A percentile compares a stretch with the other conserved stretches of the same genome.
These are phyloP conservation scores for Eclectus roratus DNA, from an alignment of 2,113 vertebrate species.

Conservation along the genomic window DNA sequence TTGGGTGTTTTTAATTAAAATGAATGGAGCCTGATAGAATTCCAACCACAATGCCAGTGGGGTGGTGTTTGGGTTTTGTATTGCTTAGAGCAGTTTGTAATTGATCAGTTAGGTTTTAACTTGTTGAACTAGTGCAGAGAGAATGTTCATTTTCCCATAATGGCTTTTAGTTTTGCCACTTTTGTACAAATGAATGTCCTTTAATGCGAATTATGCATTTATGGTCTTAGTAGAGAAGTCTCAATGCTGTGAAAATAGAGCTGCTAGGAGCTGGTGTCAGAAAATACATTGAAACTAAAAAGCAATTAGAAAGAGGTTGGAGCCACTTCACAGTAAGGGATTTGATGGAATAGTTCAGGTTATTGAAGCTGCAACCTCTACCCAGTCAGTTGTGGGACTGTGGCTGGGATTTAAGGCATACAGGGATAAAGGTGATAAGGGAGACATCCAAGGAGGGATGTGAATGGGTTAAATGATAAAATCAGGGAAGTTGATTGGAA, in stretches of 20 bases:
- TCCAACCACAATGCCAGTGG: background rate
- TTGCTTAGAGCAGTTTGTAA: background rate
- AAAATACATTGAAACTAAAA: background rate
- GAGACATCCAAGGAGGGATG: background rate
- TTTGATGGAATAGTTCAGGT: background rate
- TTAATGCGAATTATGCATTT: background rate
- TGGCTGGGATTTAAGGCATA: background rate
- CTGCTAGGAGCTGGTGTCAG: background rate
- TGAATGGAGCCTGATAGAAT: background rate
- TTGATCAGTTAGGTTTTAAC: background rate
- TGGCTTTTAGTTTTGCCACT: background rate
- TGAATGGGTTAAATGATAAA: background rate
- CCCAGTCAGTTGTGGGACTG: background rate
- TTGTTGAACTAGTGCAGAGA: background rate
- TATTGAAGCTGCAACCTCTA: background rate
- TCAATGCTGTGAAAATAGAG: background rate
- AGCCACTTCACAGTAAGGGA: background rate
- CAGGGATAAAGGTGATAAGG: background rate
- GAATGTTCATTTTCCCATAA: background rate
- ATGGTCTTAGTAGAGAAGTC: background rate
- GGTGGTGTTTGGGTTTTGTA: background rate
- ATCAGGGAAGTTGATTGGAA: background rate
- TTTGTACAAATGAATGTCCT: background rate
- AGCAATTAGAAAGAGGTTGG: background rate
- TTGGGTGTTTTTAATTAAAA: rapidly evolving